Base-by-base conservation (phyloP, 37 sponge, comb jelly and placozoan species). In the Trichoplax adhaerens region DNA sequence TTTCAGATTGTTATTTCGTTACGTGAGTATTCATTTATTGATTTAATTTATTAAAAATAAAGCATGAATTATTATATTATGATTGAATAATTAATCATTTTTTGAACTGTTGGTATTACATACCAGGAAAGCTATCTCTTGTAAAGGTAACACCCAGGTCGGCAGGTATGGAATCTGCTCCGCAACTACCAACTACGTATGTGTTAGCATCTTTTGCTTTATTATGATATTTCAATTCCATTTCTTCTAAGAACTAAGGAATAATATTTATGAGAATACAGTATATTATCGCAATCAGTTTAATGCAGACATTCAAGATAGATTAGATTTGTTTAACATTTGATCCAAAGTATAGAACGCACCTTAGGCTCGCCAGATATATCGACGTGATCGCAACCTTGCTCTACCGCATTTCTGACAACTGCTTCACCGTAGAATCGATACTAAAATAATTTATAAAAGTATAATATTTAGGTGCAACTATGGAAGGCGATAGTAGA, bases 341-440 rank as follows among this genome's bases (percentile, higher is more conserved):
- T 65, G 73, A 48, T 72, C 73, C 73, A 72, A 62, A 7, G 29
- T 29, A 29, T 29, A 29, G 29, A 29, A 76, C 86, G 82, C 62
- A 92, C 89, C 66, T 80, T 82, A 2, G 88, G 78, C 66, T 93
- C 94, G 51, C 94, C 94, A 74, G 86, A 83, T 61, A 93, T 83
- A 68, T 93, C 94, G 2, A 93, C 76, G 67, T 93, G 88, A 78
- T 93, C 73, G 66, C 84, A 83, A 55, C 83, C 81, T 66, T 74
- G 64, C 12, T 50, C 80, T 48, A 93, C 71, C 69, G 89, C 87
- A 2, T 80, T 87, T 72, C 77, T 83, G 49, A 93, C 81, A 5
- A 93, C 84, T n/a, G 77, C 80, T 63, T 85, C 83, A 0, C 89
- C 94, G 72, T 85, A 93, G 56, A 88, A 57, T 66, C 72, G 79